Evolutionary conservation across 2,797 vertebrate genomes (phyloP).

Genomic region (Leuciscus waleckii): DNA sequence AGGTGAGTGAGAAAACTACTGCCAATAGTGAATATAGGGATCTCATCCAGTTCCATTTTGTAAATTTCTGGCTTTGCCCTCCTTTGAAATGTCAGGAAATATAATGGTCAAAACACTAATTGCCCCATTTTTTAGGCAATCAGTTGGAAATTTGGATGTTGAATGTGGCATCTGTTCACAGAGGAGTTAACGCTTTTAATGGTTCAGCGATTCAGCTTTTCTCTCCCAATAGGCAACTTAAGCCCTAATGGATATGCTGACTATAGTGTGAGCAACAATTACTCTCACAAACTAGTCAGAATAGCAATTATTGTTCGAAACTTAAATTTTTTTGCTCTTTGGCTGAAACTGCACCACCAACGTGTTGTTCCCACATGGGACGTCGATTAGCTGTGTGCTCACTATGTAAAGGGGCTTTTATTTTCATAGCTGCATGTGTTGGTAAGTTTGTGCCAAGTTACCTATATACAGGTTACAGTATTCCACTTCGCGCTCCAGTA

Average conservation of each 20-base stretch:
- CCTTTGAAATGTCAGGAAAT: slow-evolving; percentile 50
- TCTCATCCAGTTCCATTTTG: slow-evolving; percentile 36
- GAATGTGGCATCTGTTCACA: slow-evolving; percentile 46
- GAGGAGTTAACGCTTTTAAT: slow-evolving; percentile 22
- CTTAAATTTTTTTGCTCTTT: slow-evolving; percentile 28
- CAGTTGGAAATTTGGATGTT: slow-evolving; percentile 52
- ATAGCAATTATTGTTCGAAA: slow-evolving; percentile 37
- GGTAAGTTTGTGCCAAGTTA: slow-evolving; percentile 40
- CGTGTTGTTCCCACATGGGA: slow-evolving; percentile 29
- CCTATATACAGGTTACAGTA: slow-evolving; percentile 30
- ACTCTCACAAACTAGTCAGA: slow-evolving; percentile 38
- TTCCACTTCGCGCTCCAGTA: slow-evolving; percentile 42
- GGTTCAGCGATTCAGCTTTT: slow-evolving; percentile 34
- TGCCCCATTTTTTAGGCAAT: slow-evolving; percentile 51
- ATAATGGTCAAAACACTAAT: slow-evolving; percentile 58
- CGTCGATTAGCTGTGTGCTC: slow-evolving; percentile 39
- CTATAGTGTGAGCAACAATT: slow-evolving; percentile 32
- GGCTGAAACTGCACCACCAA: slow-evolving; percentile 25
- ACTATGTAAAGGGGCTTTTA: slow-evolving; percentile 43
- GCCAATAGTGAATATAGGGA: slow-evolving; percentile 13
- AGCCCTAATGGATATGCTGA: background rate
- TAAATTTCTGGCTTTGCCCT: slow-evolving; percentile 41
- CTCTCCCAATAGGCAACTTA: slow-evolving; percentile 1
- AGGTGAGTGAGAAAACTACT: slow-evolving; percentile 9
- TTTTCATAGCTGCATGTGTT: slow-evolving; percentile 58